Conservation (phyloP, 1,140 invertebrate species). For the Radopholus similis region DNA sequence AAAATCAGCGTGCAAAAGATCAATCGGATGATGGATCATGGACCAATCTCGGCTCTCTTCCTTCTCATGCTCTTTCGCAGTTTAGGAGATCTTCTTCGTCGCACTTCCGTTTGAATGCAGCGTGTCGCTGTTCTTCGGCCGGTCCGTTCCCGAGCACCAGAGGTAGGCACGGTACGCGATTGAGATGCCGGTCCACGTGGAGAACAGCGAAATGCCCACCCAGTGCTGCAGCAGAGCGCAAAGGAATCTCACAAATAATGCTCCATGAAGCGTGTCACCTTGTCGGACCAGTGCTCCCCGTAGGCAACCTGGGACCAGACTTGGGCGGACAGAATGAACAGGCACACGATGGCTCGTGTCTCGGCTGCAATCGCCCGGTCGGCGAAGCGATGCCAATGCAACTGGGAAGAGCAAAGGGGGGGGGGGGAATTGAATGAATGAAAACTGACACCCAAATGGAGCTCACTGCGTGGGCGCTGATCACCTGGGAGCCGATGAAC, state of each 20-base stretch:
- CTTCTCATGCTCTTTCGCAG: too few species aligned
- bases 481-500: constrained; percentile 47
- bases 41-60: too few species aligned
- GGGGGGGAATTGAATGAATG: not conserved
- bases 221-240: constrained; percentile 35
- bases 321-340: constrained; percentile 54
- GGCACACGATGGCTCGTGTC: constrained; percentile 46
- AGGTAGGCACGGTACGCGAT: constrained; percentile 47
- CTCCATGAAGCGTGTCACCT: not conserved
- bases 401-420: not conserved
- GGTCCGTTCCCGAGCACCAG: not conserved
- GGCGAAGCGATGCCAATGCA: constrained; percentile 48
- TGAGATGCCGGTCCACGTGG: constrained; percentile 56
- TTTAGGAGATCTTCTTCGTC: too few species aligned
- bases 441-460: not conserved
- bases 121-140: not conserved
- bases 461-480: constrained; percentile 24
- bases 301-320: constrained; percentile 59
- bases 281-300: constrained; percentile 44
- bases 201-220: constrained; percentile 57
- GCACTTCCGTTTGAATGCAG: too few species aligned
- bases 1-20: too few species aligned
- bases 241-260: not conserved
- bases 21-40: too few species aligned
- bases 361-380: constrained; percentile 55